Base-by-base conservation (phyloP, 37 sponge, comb jelly and placozoan genomes). In the Halichondria panicea region DNA sequence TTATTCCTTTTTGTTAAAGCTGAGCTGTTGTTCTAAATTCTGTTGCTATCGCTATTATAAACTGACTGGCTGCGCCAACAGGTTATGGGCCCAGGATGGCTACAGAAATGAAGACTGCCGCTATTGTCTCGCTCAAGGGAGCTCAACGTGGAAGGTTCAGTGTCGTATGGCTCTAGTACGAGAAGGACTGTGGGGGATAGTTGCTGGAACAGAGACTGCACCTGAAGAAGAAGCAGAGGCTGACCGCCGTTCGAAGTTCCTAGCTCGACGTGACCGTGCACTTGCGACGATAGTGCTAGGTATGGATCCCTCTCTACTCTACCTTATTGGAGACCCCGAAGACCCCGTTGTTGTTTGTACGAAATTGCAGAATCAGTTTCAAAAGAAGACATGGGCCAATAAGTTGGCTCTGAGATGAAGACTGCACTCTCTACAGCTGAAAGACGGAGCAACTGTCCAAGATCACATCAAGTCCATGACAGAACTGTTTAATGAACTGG, bases 301-400 rank as follows among this genome's bases (percentile, higher is more conserved):
- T 13, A 70, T 80, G 12, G 81, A 80, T 4, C 81, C 81, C 13
- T 40, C 72, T 9, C 31, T 80, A 33, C 59, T 78, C 48, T 81
- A 81, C 66, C 24, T 81, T 55, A 71, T 81, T 43, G 74, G 74
- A 72, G 82, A 81, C 34, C 66, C 73, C 27, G 55, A 71, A 2
- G 66, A 81, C 66, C 79, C 82, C 40, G 55, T 56, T 61, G 48
- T 15, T 12, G 70, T 80, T 0, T 81, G 82, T 73, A 28, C 60
- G 45, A 64, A 63, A n/a, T 52, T 81, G 33, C 25, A 46, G 28
- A 39, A 43, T 30, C 73, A 71, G 32, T 81, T 81, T 58, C 72
- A 81, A 42, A 72, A 81, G 43, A 71, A 63, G 30, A 72, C 82
- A 35, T 81, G 82, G 82, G 82, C 74, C 19, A 81, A 81, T 41